Evolutionary conservation across 2,797 vertebrate species (phyloP).

Genomic region (Podarcis lilfordi): DNA sequence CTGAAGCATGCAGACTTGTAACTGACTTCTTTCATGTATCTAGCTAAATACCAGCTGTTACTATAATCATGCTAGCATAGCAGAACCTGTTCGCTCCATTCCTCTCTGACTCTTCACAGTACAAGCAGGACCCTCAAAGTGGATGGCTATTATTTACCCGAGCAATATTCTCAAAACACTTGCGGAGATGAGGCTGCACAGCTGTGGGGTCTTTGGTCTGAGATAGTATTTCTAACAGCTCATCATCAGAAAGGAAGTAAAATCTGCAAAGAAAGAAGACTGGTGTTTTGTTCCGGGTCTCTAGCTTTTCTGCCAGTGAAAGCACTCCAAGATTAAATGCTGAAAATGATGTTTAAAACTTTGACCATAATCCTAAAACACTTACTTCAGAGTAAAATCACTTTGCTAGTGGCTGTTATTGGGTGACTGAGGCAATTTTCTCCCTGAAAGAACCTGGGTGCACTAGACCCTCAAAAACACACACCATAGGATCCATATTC

Average conservation of each 20-base stretch:
- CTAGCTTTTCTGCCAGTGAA: not conserved
- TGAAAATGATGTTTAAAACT: not conserved
- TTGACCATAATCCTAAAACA: not conserved
- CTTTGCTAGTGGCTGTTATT: not conserved
- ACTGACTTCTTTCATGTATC: not conserved
- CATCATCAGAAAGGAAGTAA: slow-evolving; percentile 94
- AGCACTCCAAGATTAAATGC: not conserved
- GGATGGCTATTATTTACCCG: slow-evolving; percentile 72
- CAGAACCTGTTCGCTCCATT: not conserved
- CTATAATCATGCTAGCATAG: slow-evolving; percentile 1
- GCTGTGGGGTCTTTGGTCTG: slow-evolving; percentile 92
- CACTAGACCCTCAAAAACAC: not conserved
- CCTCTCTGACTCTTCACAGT: not conserved
- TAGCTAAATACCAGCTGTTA: not conserved
- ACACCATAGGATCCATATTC: not conserved
- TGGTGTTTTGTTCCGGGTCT: not conserved
- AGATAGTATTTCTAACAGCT: slow-evolving; percentile 92
- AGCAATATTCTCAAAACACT: slow-evolving; percentile 94
- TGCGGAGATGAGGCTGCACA: slow-evolving; percentile 90
- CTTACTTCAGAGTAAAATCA: not conserved
- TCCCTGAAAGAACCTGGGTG: not conserved
- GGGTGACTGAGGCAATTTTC: not conserved
- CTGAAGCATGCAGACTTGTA: not conserved
- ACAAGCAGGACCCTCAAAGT: not conserved
- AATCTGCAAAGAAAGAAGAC: slow-evolving; percentile 80